These are phyloP conservation scores for Sinopyrophorus schimmeli DNA, from an alignment of 2,888 invertebrate species.

Conservation along the genomic window DNA sequence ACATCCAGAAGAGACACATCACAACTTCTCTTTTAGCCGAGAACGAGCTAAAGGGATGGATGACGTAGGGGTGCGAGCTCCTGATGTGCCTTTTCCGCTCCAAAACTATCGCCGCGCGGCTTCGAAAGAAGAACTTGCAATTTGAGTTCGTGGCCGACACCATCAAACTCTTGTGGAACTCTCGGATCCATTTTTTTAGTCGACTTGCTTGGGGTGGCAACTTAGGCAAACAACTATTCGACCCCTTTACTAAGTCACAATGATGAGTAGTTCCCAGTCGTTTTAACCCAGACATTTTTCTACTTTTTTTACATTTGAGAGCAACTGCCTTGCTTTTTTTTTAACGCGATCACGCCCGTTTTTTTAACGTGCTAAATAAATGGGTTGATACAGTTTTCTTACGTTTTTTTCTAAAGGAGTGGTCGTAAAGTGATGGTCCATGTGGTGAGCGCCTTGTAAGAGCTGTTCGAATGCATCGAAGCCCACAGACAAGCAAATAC, in stretches of 20 bases:
- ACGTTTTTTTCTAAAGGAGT: slow-evolving; percentile 92
- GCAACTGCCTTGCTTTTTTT: too few relatives aligned
- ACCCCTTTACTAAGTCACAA: slow-evolving; percentile 44
- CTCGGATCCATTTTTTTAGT: slow-evolving; percentile 40
- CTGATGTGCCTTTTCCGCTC: slow-evolving; percentile 49
- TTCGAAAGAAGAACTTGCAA: slow-evolving; percentile 45
- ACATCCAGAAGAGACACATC: slow-evolving; percentile 28
- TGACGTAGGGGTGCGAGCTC: slow-evolving; percentile 45
- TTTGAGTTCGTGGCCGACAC: slow-evolving; percentile 44
- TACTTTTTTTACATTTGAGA: too few relatives aligned
- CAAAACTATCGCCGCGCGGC: slow-evolving; percentile 46
- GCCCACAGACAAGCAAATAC: slow-evolving; percentile 91
- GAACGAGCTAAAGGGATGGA: slow-evolving; percentile 49
- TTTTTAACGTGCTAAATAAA: background rate
- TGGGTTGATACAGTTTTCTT: slow-evolving; percentile 49
- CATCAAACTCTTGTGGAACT: slow-evolving; percentile 46
- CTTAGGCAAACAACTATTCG: slow-evolving; percentile 48
- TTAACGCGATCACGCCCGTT: too few relatives aligned
- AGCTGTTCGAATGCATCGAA: slow-evolving; percentile 93
- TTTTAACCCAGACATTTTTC: background rate
- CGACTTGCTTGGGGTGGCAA: slow-evolving; percentile 48
- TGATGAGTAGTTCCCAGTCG: slow-evolving; percentile 36
- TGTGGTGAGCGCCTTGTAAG: slow-evolving; percentile 86
- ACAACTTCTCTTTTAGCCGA: slow-evolving; percentile 23
- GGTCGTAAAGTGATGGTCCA: slow-evolving; percentile 90